Evolutionary conservation across 2,888 invertebrate species (phyloP).

Genomic region (Fragum fragum): DNA sequence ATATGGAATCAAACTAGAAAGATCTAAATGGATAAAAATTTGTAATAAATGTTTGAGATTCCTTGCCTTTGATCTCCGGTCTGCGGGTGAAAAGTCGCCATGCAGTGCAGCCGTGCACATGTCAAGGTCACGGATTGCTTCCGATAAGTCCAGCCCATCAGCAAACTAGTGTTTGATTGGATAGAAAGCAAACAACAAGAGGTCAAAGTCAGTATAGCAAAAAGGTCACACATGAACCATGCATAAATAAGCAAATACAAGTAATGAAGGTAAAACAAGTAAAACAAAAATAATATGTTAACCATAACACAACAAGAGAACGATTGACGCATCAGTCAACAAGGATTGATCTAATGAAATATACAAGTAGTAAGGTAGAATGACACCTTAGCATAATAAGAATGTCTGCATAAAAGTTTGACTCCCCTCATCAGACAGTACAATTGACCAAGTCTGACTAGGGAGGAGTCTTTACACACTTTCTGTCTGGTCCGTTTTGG

Average conservation of each 20-base stretch:
- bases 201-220: slow-evolving; percentile 46
- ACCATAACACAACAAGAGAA: no score
- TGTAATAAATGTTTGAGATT: slow-evolving; percentile 4
- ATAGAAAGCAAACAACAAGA: slow-evolving; percentile 63
- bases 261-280: not conserved
- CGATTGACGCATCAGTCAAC: no score
- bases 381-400: no score
- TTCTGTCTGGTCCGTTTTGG: no score
- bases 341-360: no score
- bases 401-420: no score
- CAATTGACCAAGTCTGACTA: no score
- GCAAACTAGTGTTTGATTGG: slow-evolving; percentile 42
- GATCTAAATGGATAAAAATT: not conserved
- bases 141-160: slow-evolving; percentile 73
- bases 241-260: slow-evolving; percentile 17
- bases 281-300: no score
- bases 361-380: no score
- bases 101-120: slow-evolving; percentile 81
- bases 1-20: no score
- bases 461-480: no score
- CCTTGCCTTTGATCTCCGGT: slow-evolving; percentile 66
- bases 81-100: slow-evolving; percentile 71
- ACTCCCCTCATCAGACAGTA: no score
- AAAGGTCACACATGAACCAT: slow-evolving; percentile 28
- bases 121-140: slow-evolving; percentile 80